These are phyloP conservation scores for Ferrisia virgata DNA, from an alignment of 2,888 invertebrate species.

Conservation along the genomic window DNA sequence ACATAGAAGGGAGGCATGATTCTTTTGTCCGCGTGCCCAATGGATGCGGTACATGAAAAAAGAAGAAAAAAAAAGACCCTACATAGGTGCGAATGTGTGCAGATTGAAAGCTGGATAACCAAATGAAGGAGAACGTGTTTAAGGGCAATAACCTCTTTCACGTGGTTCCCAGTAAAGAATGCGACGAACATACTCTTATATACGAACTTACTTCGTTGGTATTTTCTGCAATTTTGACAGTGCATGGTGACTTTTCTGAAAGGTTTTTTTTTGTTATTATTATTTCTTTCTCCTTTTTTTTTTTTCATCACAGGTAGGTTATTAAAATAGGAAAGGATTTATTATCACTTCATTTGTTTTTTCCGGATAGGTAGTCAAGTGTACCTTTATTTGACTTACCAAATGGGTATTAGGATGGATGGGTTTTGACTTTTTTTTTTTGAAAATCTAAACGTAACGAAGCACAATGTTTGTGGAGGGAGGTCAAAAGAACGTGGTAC, in stretches of 20 bases:
- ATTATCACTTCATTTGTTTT: too few species aligned
- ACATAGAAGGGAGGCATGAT: slow-evolving; percentile 24
- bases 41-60: neutral
- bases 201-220: neutral
- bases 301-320: too few species aligned
- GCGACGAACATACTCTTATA: neutral
- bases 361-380: too few species aligned
- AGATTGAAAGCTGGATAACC: neutral
- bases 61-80: neutral
- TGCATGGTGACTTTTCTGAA: neutral
- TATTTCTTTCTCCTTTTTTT: neutral
- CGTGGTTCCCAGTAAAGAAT: neutral
- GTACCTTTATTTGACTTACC: too few species aligned
- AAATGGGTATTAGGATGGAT: too few species aligned
- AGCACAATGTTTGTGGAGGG: too few species aligned
- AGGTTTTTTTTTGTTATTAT: neutral
- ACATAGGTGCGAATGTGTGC: slow-evolving; percentile 20
- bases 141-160: slow-evolving; percentile 26
- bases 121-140: neutral
- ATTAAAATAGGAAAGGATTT: too few species aligned
- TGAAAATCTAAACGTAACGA: too few species aligned
- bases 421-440: too few species aligned
- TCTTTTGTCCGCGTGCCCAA: slow-evolving; percentile 22
- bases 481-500: too few species aligned
- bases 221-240: neutral